These are phyloP conservation scores for Pica pica DNA, from an alignment of 2,113 vertebrate species.

Conservation along the genomic window DNA sequence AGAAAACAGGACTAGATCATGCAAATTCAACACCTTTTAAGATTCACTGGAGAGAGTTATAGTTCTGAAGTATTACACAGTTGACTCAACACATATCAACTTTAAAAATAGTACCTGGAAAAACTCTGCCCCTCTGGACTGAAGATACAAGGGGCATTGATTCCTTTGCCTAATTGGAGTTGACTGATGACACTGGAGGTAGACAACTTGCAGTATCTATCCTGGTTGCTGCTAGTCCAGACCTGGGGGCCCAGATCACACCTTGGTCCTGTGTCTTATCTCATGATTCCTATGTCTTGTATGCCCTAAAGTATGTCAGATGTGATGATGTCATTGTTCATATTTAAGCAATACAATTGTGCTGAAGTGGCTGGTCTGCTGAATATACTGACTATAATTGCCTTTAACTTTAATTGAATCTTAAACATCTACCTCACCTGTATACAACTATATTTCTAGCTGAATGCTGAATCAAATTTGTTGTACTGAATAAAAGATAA, in stretches of 20 bases:
- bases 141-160: background rate
- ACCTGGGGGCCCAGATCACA: background rate
- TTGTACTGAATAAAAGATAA: background rate
- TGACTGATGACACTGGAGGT: background rate
- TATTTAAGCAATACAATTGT: background rate
- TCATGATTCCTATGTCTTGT: background rate
- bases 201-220: background rate
- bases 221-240: background rate
- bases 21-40: background rate
- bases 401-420: background rate
- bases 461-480: background rate
- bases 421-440: background rate
- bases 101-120: background rate
- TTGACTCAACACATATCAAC: rapidly evolving
- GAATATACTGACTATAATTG: background rate
- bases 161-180: background rate
- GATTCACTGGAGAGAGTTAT: background rate
- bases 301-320: background rate
- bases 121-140: background rate
- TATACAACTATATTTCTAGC: background rate
- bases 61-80: background rate
- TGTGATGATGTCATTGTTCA: background rate
- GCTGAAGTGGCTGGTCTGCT: background rate
- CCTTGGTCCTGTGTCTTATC: background rate
- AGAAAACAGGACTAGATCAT: background rate